phyloP scores from a whole-genome alignment of 1,140 invertebrate species.

The Aphis gossypii region DNA sequence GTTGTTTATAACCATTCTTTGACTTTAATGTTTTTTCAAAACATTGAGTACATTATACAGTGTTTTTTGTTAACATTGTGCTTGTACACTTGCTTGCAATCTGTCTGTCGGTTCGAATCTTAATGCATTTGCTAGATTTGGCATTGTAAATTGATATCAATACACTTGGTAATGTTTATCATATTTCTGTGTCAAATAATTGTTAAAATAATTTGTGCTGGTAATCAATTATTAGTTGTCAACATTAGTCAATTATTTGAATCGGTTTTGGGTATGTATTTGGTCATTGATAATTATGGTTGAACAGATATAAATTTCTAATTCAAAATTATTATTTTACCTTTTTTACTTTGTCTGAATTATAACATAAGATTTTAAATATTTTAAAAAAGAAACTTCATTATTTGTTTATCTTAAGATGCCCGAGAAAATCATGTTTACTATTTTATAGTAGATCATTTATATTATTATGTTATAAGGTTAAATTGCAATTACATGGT shows the following conservation, averaged over 20 bases:
- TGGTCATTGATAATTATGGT: background rate
- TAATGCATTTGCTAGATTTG: background rate
- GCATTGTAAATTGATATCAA: conserved; percentile 31
- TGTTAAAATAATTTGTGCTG: background rate
- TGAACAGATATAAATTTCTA: background rate
- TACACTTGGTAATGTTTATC: background rate
- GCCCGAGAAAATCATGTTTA: background rate
- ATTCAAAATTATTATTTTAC: background rate
- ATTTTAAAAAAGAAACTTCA: too few relatives aligned
- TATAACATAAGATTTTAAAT: background rate
- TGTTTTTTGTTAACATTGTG: background rate
- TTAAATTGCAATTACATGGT: background rate
- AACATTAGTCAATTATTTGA: background rate
- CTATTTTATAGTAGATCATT: background rate
- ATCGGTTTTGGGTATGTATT: background rate
- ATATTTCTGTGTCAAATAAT: background rate
- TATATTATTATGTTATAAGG: background rate
- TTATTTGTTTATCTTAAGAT: background rate
- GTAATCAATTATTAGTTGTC: background rate
- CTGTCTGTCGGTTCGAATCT: conserved; percentile 36
- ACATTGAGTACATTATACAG: background rate
- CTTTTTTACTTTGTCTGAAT: background rate
- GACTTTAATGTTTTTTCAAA: background rate
- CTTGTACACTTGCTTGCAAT: conserved; percentile 28
- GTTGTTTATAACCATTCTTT: background rate